These are phyloP conservation scores for Aquatica leii DNA, from an alignment of 2,888 invertebrate genomes.

Conservation along the genomic window DNA sequence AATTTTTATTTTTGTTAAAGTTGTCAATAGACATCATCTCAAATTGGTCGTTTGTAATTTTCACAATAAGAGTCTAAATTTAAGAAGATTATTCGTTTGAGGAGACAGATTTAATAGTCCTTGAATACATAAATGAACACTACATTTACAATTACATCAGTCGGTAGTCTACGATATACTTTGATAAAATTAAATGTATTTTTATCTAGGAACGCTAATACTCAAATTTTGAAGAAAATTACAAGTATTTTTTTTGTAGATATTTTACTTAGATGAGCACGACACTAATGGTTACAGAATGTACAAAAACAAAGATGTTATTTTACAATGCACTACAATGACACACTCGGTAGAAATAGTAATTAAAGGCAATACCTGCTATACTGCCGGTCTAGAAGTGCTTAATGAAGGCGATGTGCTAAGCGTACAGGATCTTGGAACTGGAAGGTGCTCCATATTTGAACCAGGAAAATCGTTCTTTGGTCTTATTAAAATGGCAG, in stretches of 20 bases:
- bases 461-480: conserved; percentile 83
- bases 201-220: no score
- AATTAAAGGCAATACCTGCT: conserved; percentile 77
- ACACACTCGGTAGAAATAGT: conserved; percentile 64
- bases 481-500: conserved; percentile 79
- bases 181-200: no score
- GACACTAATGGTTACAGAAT: conserved; percentile 80
- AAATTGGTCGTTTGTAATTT: no score
- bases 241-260: conserved; percentile 64
- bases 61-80: no score
- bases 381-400: conserved; percentile 73
- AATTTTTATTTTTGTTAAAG: no score
- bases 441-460: conserved; percentile 73
- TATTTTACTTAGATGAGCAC: conserved; percentile 80
- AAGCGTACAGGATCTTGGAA: conserved; percentile 74
- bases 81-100: no score
- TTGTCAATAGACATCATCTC: no score
- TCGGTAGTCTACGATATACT: no score
- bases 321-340: conserved; percentile 78
- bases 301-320: conserved; percentile 69
- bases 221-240: no score
- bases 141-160: no score
- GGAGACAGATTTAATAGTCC: no score
- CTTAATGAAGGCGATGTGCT: conserved; percentile 72
- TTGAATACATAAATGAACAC: no score